Conservation (phyloP, 1,140 invertebrate species). For the Euura saliciscinereae region DNA sequence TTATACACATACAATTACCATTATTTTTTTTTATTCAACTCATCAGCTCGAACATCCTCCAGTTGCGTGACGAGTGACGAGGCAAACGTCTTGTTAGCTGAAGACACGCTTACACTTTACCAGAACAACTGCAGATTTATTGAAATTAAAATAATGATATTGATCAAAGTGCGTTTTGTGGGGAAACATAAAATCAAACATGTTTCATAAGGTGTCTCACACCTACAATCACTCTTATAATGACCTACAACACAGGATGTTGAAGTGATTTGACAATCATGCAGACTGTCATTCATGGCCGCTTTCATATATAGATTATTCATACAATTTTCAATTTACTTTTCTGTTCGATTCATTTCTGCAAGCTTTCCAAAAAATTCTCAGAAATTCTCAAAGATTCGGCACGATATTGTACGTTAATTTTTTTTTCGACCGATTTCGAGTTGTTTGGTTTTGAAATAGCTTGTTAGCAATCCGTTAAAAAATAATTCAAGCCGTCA, state of each 20-base stretch:
- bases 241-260: too few species aligned
- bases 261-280: too few species aligned
- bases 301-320: too few species aligned
- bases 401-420: not conserved
- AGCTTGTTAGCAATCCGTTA: not conserved
- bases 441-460: not conserved
- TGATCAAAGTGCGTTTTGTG: too few species aligned
- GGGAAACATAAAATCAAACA: too few species aligned
- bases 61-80: slow-evolving; percentile 1
- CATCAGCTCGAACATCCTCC: not conserved
- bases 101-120: not conserved
- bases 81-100: not conserved
- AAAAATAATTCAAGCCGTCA: too few species aligned
- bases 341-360: not conserved
- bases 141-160: not conserved
- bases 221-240: too few species aligned
- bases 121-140: not conserved
- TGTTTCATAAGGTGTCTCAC: too few species aligned
- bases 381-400: not conserved
- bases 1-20: not conserved
- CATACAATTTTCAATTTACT: too few species aligned
- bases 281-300: too few species aligned
- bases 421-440: not conserved
- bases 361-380: not conserved
- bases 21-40: not conserved